Evolutionary conservation across 2,113 vertebrate species (phyloP).

Genomic region (Hippocampus barbouri): DNA sequence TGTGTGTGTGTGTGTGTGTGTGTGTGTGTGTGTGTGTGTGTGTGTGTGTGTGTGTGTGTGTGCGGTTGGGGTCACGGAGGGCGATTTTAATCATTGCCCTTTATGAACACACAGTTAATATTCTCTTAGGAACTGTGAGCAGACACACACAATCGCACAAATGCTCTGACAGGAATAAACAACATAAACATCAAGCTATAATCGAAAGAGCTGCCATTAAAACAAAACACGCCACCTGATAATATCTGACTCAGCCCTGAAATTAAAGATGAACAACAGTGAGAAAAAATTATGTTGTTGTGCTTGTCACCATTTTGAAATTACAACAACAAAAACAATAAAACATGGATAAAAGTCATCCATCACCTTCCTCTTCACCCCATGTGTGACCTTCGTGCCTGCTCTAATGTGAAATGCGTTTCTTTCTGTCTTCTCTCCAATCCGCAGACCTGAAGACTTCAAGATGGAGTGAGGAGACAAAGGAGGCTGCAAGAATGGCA

Average conservation of each 20-base stretch:
- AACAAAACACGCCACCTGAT: constrained; percentile 38
- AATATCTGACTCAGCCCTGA: constrained; percentile 42
- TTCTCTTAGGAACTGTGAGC: constrained; percentile 48
- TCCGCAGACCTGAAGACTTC: constrained; percentile 71
- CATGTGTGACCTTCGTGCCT: constrained; percentile 3
- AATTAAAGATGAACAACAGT: constrained; percentile 34
- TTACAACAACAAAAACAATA: background rate
- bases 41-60: background rate
- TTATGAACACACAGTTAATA: constrained; percentile 57
- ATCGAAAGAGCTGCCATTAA: constrained; percentile 46
- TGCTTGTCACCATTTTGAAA: constrained; percentile 37
- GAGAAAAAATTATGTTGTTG: background rate
- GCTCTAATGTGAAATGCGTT: constrained; percentile 19
- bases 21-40: background rate
- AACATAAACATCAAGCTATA: constrained; percentile 27
- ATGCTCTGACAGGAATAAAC: constrained; percentile 18
- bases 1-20: background rate
- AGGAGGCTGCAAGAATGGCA: background rate
- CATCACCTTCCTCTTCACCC: constrained; percentile 24
- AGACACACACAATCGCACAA: constrained; percentile 12
- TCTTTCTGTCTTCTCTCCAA: constrained; percentile 30
- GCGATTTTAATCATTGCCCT: constrained; percentile 39
- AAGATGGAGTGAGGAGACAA: constrained; percentile 65
- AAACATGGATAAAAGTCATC: constrained; percentile 22
- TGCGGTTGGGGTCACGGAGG: constrained; percentile 28